A percentile compares a stretch with the other conserved stretches of the same genome.
Conservation (phyloP, 1,140 invertebrate genomes). For the Apolygus lucorum region DNA sequence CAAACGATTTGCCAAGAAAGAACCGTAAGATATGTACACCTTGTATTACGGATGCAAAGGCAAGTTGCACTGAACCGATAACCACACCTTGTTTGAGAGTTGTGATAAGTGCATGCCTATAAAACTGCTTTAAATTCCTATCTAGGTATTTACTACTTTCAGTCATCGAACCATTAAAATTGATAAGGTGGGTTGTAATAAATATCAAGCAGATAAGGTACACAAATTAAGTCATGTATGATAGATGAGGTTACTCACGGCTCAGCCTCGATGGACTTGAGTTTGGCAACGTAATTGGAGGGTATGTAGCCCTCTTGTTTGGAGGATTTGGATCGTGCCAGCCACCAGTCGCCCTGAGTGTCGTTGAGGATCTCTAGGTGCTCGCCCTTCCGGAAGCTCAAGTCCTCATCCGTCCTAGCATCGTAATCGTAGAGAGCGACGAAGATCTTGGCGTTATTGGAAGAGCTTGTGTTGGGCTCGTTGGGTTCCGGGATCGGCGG, state of each 20-base stretch:
- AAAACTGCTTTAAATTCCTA: too few relatives aligned
- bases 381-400: slow-evolving; percentile 96
- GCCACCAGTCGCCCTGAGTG: slow-evolving; percentile 99
- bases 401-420: slow-evolving; percentile 95
- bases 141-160: too few relatives aligned
- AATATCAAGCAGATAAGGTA: too few relatives aligned
- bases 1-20: too few relatives aligned
- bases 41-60: too few relatives aligned
- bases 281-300: slow-evolving; percentile 97
- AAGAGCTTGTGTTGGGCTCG: slow-evolving; percentile 29
- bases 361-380: slow-evolving; percentile 97
- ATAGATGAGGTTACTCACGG: slow-evolving; percentile 94
- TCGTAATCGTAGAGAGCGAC: slow-evolving; percentile 98
- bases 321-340: slow-evolving; percentile 87
- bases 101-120: too few relatives aligned
- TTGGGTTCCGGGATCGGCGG: slow-evolving; percentile 35
- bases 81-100: too few relatives aligned
- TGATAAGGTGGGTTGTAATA: too few relatives aligned
- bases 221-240: too few relatives aligned
- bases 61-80: too few relatives aligned
- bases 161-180: too few relatives aligned
- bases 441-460: slow-evolving; percentile 64
- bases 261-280: slow-evolving; percentile 98
- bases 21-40: too few relatives aligned
- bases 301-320: slow-evolving; percentile 97